Base-by-base conservation (phyloP, 2,113 vertebrate species). In the Cichladusa arquata region DNA sequence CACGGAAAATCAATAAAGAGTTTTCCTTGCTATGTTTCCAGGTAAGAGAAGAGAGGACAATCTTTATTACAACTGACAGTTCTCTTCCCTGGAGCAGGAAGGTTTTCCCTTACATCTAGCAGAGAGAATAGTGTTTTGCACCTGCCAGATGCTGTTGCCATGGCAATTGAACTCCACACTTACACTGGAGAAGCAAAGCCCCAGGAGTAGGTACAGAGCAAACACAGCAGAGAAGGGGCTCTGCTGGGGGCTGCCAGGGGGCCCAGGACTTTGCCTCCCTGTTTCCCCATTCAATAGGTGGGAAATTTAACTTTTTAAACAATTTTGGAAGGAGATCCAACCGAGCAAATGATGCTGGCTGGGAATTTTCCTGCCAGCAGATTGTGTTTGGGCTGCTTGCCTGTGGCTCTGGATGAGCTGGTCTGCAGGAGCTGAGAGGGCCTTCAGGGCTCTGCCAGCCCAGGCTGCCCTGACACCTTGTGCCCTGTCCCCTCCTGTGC, bases 121-220 rank as follows among this genome's bases (percentile, higher is more conserved):
- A 0, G 51, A 88, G 64, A 90, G 57, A 92, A 93, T 24, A 47
- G 38, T 3, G 5, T 62, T 95, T 91, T 64, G 26, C 87, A 91
- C 81, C 92, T 94, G 85, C 87, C 77, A 4, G 44, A 88, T 96
- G 94, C 90, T 0, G 90, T 97, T 96, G 90, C 95, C 81, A 93
- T 93, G 90, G 88, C 79, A 90, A 94, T 69, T 66, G 85, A 92
- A 96, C 73, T 42, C 92, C 4, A 0, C 61, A 72, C 57, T 84
- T 64, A 20, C 20, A 40, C 13, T 0, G 8, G 40, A 86, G 73
- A 50, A 79, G 60, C 18, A 40, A 84, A 92, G 31, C 65, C 45
- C 40, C 1, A 0, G 36, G 18, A 88, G 26, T 12, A 76, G 0
- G 4, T 19, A 36, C 12, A n/a, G 69, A 93, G 26, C 22, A 86